Conservation (phyloP, 1,140 invertebrate species). For the Nixonia krombeini region DNA sequence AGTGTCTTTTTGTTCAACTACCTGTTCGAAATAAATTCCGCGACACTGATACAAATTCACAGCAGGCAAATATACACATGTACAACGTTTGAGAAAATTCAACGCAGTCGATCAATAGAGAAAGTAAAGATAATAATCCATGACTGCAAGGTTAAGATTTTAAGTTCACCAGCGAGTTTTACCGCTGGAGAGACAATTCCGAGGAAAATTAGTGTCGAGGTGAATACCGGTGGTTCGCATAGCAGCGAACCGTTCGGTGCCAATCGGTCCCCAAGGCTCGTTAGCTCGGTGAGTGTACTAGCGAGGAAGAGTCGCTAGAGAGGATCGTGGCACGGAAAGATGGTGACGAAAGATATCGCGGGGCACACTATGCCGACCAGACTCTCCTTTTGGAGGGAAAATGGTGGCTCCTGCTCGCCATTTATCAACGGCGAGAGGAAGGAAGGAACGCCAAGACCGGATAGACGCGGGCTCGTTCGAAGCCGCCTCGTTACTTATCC, state of each 20-base stretch:
- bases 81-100: slow-evolving; percentile 16
- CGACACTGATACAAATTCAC: too few species aligned
- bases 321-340: slow-evolving; percentile 36
- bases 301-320: slow-evolving; percentile 46
- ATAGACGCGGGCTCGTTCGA: slow-evolving; percentile 56
- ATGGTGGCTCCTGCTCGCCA: slow-evolving; percentile 49
- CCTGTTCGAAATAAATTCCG: too few species aligned
- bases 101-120: too few species aligned
- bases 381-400: slow-evolving; percentile 48
- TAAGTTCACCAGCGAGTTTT: too few species aligned
- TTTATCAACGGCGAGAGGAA: slow-evolving; percentile 56
- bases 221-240: slow-evolving; percentile 15
- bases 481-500: slow-evolving; percentile 61
- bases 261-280: slow-evolving; percentile 39
- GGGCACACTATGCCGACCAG: slow-evolving; percentile 50
- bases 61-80: too few species aligned
- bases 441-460: slow-evolving; percentile 16
- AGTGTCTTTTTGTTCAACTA: too few species aligned
- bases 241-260: slow-evolving; percentile 19
- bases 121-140: too few species aligned
- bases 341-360: slow-evolving; percentile 37
- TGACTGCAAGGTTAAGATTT: too few species aligned
- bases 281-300: too few species aligned
- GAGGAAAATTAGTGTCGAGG: slow-evolving; percentile 35
- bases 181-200: too few species aligned